phyloP scores from a whole-genome alignment of 2,113 vertebrate species.

The Shinisaurus crocodilurus region DNA sequence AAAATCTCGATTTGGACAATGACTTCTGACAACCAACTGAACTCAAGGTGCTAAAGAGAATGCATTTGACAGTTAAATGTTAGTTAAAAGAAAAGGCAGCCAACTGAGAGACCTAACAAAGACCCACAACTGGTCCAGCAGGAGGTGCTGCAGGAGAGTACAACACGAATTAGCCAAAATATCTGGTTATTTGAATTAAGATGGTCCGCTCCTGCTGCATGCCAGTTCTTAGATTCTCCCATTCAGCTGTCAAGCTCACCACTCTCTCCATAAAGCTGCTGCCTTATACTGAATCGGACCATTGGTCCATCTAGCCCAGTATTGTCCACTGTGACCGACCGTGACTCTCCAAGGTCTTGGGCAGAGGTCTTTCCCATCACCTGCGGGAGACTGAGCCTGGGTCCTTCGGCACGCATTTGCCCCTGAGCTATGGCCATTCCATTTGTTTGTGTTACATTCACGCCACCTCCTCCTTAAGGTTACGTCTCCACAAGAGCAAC shows the following conservation, averaged over 20 bases:
- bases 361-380: neutral
- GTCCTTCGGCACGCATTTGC: too few species aligned
- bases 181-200: neutral
- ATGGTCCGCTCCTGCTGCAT: neutral
- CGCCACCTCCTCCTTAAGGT: neutral
- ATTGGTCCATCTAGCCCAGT: neutral
- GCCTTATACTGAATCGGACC: too few species aligned
- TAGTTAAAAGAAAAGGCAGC: slow-evolving; percentile 57
- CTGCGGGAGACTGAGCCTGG: too few species aligned
- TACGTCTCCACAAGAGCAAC: neutral
- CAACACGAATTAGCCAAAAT: neutral
- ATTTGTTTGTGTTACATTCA: too few species aligned
- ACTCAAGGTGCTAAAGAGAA: slow-evolving; percentile 39
- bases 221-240: neutral
- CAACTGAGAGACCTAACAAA: slow-evolving; percentile 3
- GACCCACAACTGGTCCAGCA: slow-evolving; percentile 28
- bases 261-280: too few species aligned
- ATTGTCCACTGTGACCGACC: neutral
- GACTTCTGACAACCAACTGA: slow-evolving; percentile 46
- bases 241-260: too few species aligned
- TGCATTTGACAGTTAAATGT: slow-evolving; percentile 41
- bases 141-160: slow-evolving; percentile 49
- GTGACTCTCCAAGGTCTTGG: neutral
- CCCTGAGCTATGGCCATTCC: too few species aligned
- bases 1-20: slow-evolving; percentile 13